Conservation (phyloP, 2,797 vertebrate species). For the Anabas testudineus region DNA sequence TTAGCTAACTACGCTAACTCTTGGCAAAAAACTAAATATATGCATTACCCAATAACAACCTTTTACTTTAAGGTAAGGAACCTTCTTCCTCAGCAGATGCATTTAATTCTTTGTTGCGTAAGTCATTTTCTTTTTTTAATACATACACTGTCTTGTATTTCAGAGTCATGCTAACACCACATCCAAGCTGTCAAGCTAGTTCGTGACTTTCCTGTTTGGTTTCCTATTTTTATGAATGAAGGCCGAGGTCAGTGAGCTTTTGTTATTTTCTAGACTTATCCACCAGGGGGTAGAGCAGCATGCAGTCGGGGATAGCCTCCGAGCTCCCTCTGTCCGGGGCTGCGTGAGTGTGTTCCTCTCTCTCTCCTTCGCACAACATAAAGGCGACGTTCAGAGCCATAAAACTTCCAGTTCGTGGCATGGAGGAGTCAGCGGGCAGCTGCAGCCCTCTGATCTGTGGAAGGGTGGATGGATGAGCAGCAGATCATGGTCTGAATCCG, state of each 20-base stretch:
- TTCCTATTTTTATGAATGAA: constrained; percentile 82
- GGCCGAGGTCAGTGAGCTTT: constrained; percentile 60
- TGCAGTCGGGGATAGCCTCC: constrained; percentile 41
- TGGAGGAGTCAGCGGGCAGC: constrained; percentile 53
- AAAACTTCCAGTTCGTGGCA: constrained; percentile 63
- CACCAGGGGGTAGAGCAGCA: constrained; percentile 75
- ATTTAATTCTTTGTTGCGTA: too few species aligned
- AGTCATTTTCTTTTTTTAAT: neutral
- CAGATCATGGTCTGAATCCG: constrained; percentile 41
- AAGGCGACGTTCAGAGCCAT: constrained; percentile 69
- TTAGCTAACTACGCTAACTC: too few species aligned
- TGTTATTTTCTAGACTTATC: constrained; percentile 32
- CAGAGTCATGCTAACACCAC: too few species aligned
- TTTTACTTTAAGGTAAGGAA: neutral
- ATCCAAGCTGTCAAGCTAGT: constrained; percentile 34
- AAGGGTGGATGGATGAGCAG: constrained; percentile 33
- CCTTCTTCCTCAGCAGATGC: too few species aligned
- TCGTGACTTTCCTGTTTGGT: constrained; percentile 46
- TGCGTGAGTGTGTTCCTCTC: neutral
- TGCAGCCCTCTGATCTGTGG: constrained; percentile 32
- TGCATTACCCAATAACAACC: too few species aligned
- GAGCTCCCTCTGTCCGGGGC: constrained; percentile 23
- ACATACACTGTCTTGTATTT: neutral
- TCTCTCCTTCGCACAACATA: constrained; percentile 56
- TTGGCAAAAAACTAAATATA: too few species aligned